These are phyloP conservation scores for Sebastes trivittatus DNA, from an alignment of 2,797 vertebrate species.

Conservation along the genomic window DNA sequence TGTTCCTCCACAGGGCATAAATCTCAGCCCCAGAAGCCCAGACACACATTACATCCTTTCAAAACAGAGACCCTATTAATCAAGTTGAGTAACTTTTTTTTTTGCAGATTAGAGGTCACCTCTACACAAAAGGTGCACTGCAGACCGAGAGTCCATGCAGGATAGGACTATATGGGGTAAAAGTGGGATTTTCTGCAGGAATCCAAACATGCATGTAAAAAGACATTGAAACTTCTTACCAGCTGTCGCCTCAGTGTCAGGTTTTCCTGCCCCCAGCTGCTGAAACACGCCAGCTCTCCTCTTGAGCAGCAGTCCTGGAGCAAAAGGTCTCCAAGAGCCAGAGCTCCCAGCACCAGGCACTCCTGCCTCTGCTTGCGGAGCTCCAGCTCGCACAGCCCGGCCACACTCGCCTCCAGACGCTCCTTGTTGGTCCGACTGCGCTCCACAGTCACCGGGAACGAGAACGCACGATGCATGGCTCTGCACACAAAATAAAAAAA, in stretches of 20 bases:
- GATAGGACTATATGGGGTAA: neutral
- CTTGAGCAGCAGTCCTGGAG: constrained; percentile 53
- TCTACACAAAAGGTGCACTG: constrained; percentile 62
- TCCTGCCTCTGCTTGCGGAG: constrained; percentile 89
- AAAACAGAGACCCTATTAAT: constrained; percentile 64
- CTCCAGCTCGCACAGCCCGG: constrained; percentile 89
- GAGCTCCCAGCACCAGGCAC: constrained; percentile 87
- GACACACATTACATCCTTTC: constrained; percentile 51
- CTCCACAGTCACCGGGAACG: constrained; percentile 86
- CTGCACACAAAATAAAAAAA: neutral
- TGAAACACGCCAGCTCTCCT: constrained; percentile 68
- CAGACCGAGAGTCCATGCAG: constrained; percentile 48
- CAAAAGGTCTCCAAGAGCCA: constrained; percentile 79
- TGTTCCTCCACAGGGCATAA: constrained; percentile 61
- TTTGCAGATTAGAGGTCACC: constrained; percentile 54
- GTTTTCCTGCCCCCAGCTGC: constrained; percentile 81
- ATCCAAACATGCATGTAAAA: constrained; percentile 21
- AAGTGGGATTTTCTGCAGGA: constrained; percentile 1
- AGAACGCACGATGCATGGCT: constrained; percentile 85
- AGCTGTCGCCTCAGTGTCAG: constrained; percentile 84
- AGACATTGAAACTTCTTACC: constrained; percentile 77
- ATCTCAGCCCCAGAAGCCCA: constrained; percentile 66
- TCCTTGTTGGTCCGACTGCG: constrained; percentile 87
- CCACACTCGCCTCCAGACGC: constrained; percentile 88
- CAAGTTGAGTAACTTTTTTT: constrained; percentile 75